phyloP scores from a whole-genome alignment of 1,140 invertebrate species.

The Epicauta chinensis region DNA sequence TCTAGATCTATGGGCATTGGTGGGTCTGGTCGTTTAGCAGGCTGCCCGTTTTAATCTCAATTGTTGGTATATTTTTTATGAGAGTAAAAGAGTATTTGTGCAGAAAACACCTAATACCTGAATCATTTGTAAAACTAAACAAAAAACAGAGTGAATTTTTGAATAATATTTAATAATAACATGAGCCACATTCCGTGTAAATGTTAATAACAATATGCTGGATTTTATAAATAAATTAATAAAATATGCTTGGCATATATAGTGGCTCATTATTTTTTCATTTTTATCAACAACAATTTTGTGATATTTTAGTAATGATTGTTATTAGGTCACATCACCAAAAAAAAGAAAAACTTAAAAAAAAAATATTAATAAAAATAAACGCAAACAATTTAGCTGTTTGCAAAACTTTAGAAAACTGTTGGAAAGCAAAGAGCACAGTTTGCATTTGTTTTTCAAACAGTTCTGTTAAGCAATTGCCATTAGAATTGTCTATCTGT shows the following conservation, averaged over 20 bases:
- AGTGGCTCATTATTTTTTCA: constrained; percentile 42
- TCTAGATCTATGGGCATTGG: too few relatives aligned
- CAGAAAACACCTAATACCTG: neutral
- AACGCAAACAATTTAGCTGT: constrained; percentile 34
- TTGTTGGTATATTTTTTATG: constrained; percentile 17
- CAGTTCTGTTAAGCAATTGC: constrained; percentile 31
- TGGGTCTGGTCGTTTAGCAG: constrained; percentile 8
- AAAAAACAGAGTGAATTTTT: constrained; percentile 30
- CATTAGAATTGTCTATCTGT: neutral
- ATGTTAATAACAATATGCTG: constrained; percentile 8
- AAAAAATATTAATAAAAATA: too few relatives aligned
- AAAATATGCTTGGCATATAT: constrained; percentile 31
- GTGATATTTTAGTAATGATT: constrained; percentile 45
- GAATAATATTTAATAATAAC: constrained; percentile 6
- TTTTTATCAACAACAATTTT: constrained; percentile 45
- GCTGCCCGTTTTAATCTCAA: constrained; percentile 16
- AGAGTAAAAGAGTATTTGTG: neutral
- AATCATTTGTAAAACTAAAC: constrained; percentile 32
- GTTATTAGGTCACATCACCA: constrained; percentile 42
- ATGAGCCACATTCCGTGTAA: constrained; percentile 28
- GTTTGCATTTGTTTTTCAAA: constrained; percentile 25
- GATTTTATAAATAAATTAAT: constrained; percentile 5
- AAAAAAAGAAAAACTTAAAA: too few relatives aligned
- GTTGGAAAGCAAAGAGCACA: constrained; percentile 25
- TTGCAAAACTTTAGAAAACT: constrained; percentile 23